phyloP scores from a whole-genome alignment of 2,888 invertebrate species.

The Drosophila suboccidentalis region DNA sequence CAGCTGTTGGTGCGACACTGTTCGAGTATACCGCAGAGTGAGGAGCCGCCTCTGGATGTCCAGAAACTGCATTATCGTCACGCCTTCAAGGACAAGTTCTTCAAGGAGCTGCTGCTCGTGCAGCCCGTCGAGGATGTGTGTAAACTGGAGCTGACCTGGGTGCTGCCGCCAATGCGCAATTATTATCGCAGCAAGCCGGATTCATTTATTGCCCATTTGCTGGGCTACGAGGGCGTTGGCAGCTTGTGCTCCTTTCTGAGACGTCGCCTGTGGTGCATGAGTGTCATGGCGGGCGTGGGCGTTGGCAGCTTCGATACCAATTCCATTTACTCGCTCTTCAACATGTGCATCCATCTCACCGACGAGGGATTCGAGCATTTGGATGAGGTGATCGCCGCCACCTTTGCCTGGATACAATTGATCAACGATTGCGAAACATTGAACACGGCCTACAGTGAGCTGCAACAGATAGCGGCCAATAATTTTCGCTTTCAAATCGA shows the following conservation, averaged over 20 bases:
- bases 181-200: slow-evolving; percentile 85
- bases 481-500: slow-evolving; percentile 91
- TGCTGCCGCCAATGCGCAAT: slow-evolving; percentile 79
- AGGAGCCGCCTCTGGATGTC: slow-evolving; percentile 88
- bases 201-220: slow-evolving; percentile 90
- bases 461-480: slow-evolving; percentile 90
- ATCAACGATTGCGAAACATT: slow-evolving; percentile 85
- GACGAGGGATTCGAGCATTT: slow-evolving; percentile 91
- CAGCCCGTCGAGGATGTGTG: slow-evolving; percentile 91
- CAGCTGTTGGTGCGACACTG: slow-evolving; percentile 87
- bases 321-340: slow-evolving; percentile 91
- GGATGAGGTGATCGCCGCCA: slow-evolving; percentile 90
- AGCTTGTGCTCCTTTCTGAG: slow-evolving; percentile 92
- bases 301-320: slow-evolving; percentile 92
- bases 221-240: slow-evolving; percentile 95
- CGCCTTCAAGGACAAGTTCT: slow-evolving; percentile 82
- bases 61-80: slow-evolving; percentile 82
- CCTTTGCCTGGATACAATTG: slow-evolving; percentile 93
- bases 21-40: slow-evolving; percentile 89
- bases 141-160: slow-evolving; percentile 87
- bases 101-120: slow-evolving; percentile 87
- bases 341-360: slow-evolving; percentile 91
- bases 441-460: slow-evolving; percentile 86
- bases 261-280: slow-evolving; percentile 90
- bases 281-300: slow-evolving; percentile 90